Percentiles rank a stretch among this genome's conserved stretches.
Evolutionary conservation across 2,797 vertebrate species (phyloP).

Genomic region (Brachyalestes nurse): DNA sequence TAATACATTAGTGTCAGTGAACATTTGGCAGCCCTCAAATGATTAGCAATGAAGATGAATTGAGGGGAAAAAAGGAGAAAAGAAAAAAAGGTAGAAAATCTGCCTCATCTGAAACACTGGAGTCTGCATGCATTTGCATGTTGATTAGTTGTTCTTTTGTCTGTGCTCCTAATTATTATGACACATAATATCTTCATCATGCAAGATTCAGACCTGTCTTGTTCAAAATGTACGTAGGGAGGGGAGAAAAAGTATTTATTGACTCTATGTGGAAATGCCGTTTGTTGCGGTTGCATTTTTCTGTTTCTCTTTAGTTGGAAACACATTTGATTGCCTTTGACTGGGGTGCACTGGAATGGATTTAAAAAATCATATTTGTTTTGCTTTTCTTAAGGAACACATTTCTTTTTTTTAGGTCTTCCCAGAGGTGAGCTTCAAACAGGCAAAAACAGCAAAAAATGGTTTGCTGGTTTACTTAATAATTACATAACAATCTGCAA

Average conservation of each 20-base stretch:
- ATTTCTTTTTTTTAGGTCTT: constrained; percentile 45
- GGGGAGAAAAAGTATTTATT: constrained; percentile 79
- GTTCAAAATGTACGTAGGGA: constrained; percentile 87
- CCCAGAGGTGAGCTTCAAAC: constrained; percentile 14
- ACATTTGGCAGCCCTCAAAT: constrained; percentile 94
- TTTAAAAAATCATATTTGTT: constrained; percentile 80
- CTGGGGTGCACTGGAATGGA: constrained; percentile 67
- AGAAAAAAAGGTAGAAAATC: constrained; percentile 79
- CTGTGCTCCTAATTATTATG: constrained; percentile 96
- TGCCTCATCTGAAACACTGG: constrained; percentile 90
- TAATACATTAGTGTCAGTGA: constrained; percentile 95
- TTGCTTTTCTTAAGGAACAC: constrained; percentile 87
- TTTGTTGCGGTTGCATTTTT: constrained; percentile 72
- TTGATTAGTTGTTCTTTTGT: constrained; percentile 97
- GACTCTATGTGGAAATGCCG: constrained; percentile 85
- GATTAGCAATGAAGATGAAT: constrained; percentile 96
- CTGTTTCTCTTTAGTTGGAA: constrained; percentile 81
- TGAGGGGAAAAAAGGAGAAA: constrained; percentile 74
- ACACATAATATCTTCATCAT: constrained; percentile 93
- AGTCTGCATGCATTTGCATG: constrained; percentile 93
- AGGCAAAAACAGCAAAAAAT: constrained; percentile 37
- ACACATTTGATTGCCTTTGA: constrained; percentile 88
- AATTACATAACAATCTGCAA: neutral
- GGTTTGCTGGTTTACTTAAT: constrained; percentile 37
- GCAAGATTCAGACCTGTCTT: constrained; percentile 92